A percentile compares a stretch with the other conserved stretches of the same genome.
Conservation (phyloP, 1,140 invertebrate species). For the Aphelenchoides avenae region DNA sequence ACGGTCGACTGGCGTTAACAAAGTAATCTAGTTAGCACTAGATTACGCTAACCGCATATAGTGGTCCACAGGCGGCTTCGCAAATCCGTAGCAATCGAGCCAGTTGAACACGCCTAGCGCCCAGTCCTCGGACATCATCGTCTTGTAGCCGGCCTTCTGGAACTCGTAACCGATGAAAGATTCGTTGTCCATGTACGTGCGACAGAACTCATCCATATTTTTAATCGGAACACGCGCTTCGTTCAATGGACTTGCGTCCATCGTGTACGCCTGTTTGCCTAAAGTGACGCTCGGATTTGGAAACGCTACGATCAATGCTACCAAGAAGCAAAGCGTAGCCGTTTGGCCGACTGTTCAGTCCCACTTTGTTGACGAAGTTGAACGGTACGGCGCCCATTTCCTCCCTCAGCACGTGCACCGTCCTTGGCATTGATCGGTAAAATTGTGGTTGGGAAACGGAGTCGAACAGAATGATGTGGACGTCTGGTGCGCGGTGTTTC, state of each 20-base stretch:
- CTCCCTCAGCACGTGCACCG: slow-evolving; percentile 7
- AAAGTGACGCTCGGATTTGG: background rate
- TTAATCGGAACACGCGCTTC: background rate
- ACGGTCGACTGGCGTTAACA: too few relatives aligned
- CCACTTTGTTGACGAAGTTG: slow-evolving; percentile 18
- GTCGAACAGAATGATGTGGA: slow-evolving; percentile 14
- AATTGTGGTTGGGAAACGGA: slow-evolving; percentile 9
- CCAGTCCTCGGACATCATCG: slow-evolving; percentile 24
- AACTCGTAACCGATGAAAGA: slow-evolving; percentile 24
- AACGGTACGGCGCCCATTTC: slow-evolving; percentile 8
- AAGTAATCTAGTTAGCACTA: background rate
- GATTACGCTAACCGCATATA: slow-evolving; percentile 21
- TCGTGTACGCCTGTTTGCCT: background rate
- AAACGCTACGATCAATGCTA: background rate
- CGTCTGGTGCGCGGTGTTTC: background rate
- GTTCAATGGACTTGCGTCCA: slow-evolving; percentile 5
- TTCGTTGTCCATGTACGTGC: slow-evolving; percentile 19
- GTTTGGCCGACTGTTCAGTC: slow-evolving; percentile 26
- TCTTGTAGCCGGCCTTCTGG: slow-evolving; percentile 18
- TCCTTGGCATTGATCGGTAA: slow-evolving; percentile 8
- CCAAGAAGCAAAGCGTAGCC: slow-evolving; percentile 20
- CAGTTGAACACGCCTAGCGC: slow-evolving; percentile 17
- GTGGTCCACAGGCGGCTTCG: slow-evolving; percentile 15
- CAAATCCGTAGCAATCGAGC: slow-evolving; percentile 22
- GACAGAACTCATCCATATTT: slow-evolving; percentile 14